Evolutionary conservation across 2,888 invertebrate genomes (phyloP).

Genomic region (Cosmorhoe ocellata): DNA sequence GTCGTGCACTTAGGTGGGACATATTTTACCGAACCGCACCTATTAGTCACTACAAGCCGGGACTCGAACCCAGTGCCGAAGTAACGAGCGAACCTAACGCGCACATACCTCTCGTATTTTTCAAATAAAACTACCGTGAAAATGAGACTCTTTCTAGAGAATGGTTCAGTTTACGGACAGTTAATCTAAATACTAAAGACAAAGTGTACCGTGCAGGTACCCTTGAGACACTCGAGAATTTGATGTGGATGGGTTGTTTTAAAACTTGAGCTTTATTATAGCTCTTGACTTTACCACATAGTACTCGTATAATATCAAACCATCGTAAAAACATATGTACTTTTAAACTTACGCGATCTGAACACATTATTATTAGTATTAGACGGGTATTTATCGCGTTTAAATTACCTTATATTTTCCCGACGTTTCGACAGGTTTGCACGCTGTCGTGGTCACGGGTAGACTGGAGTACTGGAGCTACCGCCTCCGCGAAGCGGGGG

Average conservation of each 20-base stretch:
- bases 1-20: conserved; percentile 52
- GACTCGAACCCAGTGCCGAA: conserved; percentile 53
- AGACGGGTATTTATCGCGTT: too few relatives aligned
- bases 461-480: too few relatives aligned
- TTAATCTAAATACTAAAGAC: conserved; percentile 6
- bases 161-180: conserved; percentile 9
- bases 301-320: too few relatives aligned
- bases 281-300: not conserved
- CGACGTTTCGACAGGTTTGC: too few relatives aligned
- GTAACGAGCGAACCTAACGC: conserved; percentile 66
- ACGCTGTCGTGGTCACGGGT: too few relatives aligned
- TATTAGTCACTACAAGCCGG: conserved; percentile 57
- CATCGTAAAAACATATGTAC: too few relatives aligned
- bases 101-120: conserved; percentile 62
- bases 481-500: too few relatives aligned
- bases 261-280: not conserved
- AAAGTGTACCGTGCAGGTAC: not conserved
- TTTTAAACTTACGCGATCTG: too few relatives aligned
- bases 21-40: conserved; percentile 56
- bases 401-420: too few relatives aligned
- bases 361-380: too few relatives aligned
- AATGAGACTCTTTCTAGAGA: conserved; percentile 44
- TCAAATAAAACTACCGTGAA: conserved; percentile 56
- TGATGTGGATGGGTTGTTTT: not conserved
- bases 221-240: not conserved